Evolutionary conservation across 1,140 invertebrate genomes (phyloP).

Genomic region (Drosophila sproati): DNA sequence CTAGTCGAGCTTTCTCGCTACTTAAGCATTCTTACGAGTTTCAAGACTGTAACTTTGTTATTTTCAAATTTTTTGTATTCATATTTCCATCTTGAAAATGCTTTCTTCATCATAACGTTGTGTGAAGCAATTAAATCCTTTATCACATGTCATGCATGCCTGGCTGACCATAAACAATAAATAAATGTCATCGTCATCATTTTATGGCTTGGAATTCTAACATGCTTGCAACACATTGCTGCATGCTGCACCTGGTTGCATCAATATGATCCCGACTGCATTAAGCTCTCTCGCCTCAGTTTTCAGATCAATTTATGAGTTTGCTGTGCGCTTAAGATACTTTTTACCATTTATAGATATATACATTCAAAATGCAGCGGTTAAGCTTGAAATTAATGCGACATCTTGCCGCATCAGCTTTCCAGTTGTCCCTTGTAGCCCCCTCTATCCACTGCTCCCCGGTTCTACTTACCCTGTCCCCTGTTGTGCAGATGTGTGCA

Average conservation of each 20-base stretch:
- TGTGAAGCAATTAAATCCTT: background rate
- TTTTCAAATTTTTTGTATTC: no score
- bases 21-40: no score
- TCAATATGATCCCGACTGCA: conserved; percentile 20
- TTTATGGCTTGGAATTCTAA: conserved; percentile 16
- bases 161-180: conserved; percentile 23
- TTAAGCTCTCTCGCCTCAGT: conserved; percentile 22
- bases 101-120: no score
- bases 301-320: conserved; percentile 57
- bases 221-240: conserved; percentile 3
- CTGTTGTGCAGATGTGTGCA: conserved; percentile 41
- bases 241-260: conserved; percentile 29
- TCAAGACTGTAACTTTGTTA: no score
- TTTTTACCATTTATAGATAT: conserved; percentile 58
- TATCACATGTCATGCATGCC: conserved; percentile 4
- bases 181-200: conserved; percentile 20
- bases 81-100: no score
- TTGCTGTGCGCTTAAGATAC: conserved; percentile 63
- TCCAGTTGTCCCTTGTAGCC: conserved; percentile 17
- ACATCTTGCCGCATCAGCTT: conserved; percentile 51
- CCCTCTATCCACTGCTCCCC: conserved; percentile 16
- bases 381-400: conserved; percentile 76
- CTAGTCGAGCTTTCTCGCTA: no score
- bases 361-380: conserved; percentile 19
- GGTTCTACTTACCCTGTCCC: conserved; percentile 1